phyloP scores from a whole-genome alignment of 2,797 vertebrate species.

The Macropodus opercularis region DNA sequence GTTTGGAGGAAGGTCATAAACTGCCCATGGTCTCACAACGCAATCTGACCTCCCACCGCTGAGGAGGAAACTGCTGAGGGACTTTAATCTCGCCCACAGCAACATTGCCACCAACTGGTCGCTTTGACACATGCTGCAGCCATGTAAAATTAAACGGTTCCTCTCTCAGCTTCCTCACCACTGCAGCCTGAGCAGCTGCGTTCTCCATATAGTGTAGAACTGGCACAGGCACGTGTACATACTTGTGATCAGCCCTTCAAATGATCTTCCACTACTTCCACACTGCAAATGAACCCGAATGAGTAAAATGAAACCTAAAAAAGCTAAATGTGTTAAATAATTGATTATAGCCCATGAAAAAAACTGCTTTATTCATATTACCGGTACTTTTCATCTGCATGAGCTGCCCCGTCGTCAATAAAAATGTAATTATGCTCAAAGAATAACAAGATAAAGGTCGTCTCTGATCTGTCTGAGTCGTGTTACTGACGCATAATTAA shows the following conservation, averaged over 20 bases:
- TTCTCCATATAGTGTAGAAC: neutral
- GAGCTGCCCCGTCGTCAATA: neutral
- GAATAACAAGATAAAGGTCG: constrained; percentile 7
- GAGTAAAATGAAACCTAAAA: constrained; percentile 10
- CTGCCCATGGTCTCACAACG: constrained; percentile 4
- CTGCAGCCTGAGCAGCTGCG: neutral
- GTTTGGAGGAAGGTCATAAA: neutral
- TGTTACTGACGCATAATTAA: constrained; percentile 25
- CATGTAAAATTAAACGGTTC: neutral
- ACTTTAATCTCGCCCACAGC: constrained; percentile 62
- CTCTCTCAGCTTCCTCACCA: neutral
- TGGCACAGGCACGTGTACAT: neutral
- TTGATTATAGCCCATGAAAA: neutral
- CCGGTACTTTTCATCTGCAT: constrained; percentile 12
- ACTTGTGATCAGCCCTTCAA: no score
- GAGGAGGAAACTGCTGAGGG: constrained; percentile 30
- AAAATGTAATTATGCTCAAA: constrained; percentile 8
- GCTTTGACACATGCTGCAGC: constrained; percentile 45
- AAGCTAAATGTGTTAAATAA: constrained; percentile 9
- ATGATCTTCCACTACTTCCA: neutral
- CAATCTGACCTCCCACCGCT: constrained; percentile 16
- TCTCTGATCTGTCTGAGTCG: constrained; percentile 3
- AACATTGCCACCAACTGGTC: constrained; percentile 82
- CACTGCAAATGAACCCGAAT: neutral
- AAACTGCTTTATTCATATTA: neutral